Evolutionary conservation across 2,797 vertebrate species (phyloP), one percentile per base, ranked within the genome.

Genomic region (Manis javanica): DNA sequence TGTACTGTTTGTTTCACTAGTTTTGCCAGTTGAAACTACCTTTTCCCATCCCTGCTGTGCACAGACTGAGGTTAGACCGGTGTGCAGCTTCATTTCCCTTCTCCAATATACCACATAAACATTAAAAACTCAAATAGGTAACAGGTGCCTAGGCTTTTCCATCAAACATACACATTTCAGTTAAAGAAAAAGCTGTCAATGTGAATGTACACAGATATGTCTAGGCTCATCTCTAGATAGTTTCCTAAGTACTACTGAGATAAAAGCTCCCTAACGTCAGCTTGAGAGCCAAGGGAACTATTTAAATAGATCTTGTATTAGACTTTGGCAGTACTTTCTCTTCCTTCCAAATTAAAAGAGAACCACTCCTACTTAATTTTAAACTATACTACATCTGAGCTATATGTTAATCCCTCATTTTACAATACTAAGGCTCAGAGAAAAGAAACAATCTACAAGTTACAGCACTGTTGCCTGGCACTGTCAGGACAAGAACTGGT

Each of bases 271-370:
- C 72, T 90, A 84, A 90, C 92, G 46, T 3, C 12, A 79, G 69
- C 21, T n/a, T 84, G 69, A 93, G 18, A 71, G 49, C 57, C 61
- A 87, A 78, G 9, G 53, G 31, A 90, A 72, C 42, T 61, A 79
- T n/a, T 88, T 71, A 91, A 88, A 78, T 19, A 68, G 8, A 90
- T 19, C 26, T 72, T 84, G 29, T n/a, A 83, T 83, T n/a, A 53
- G 4, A 82, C 16, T 2, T 31, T 57, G n/a, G 26, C 29, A 94
- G 93, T 39, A 39, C 5, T 39, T 89, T 84, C 34, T 63, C 57
- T 93, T 84, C 82, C 39, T 75, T 82, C 39, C 71, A 86, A 72
- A 97, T 92, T 90, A 84, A 95, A 71, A 21, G 34, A 92, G 42
- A 46, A 78, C 34, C 59, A 72, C 26, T 55, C 89, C 61, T 59